Evolutionary conservation across 2,797 vertebrate genomes (phyloP), one percentile per base, ranked within the genome.

Genomic region (Oophaga sylvatica): DNA sequence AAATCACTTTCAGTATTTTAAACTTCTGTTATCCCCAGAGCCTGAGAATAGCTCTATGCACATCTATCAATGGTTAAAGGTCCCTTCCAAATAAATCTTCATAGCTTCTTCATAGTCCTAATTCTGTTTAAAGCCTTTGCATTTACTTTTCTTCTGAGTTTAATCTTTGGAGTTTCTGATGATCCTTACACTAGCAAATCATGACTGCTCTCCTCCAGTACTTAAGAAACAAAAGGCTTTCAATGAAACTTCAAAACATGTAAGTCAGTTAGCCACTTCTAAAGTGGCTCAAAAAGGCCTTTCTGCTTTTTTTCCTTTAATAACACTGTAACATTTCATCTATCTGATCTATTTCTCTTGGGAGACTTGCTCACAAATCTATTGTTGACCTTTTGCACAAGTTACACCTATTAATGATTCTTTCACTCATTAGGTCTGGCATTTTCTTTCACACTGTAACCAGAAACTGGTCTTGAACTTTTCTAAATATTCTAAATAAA

Each of bases 71-170:
- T 26, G 75, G 26, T 76, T 76, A 63, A 60, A 77, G 15, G 11
- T 1, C 75, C 53, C 41, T 45, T 53, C 20, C 45, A 75, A 75
- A 75, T 75, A 53, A 75, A 75, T 56, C 75, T 48, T 56, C n/a
- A 77, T 56, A 26, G 22, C 13, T 48, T 8, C 48, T 75, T 75
- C 41, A 75, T 75, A 59, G 75, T 80, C 65, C 83, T n/a, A 22
- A 48, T 62, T 87, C 63, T 56, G 31, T 84, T 63, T 87, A 22
- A 80, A 48, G 35, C 56, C 84, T 80, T 63, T 80, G 73, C 35
- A 62, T 20, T 70, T 88, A 79, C 45, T 29, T 87, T 88, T 80
- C 76, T 71, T 83, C 60, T 77, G 45, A 70, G 45, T 73, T 77
- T 35, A 53, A 84, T 81, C 85, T 81, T 17, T 35, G 79, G 75